Base-by-base conservation (phyloP, 2,888 invertebrate genomes). In the Cryptus viduatorius region DNA sequence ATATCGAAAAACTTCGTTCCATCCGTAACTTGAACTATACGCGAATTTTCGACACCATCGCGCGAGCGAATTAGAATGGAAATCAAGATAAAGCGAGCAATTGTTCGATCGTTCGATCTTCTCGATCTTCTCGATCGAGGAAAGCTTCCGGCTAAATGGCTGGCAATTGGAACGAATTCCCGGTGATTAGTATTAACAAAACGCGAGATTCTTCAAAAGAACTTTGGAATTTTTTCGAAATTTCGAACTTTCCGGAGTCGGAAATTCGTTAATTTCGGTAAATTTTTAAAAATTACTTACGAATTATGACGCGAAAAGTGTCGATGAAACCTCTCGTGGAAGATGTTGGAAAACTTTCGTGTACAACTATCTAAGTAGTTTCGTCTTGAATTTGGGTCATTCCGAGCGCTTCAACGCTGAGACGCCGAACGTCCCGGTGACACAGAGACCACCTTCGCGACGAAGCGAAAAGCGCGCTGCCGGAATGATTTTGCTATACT, bases 401-500 rank as follows among this genome's bases (percentile, higher is more conserved):
- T 73, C 72, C 53, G 42, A 48, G 56, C 29, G 64, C 61, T 73
- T 59, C 59, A 7, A 12, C 10, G 53, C 46, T 50, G 56, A 67
- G 72, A 81, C 73, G 76, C 68, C 73, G 42, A 81, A 80, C 72
- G 78, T 84, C 31, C 42, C 48, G 73, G 73, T 75, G 80, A 68
- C 69, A 69, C 44, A 16, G 19, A n/a, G 50, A 56, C 44, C 59
- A 76, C 44, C 56, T 67, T 37, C 65, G 37, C 69, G 75, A 29
- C 29, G 65, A 19, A 69, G 73, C 19, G 65, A 77, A 75, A 64
- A 65, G 53, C 64, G 29, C 7, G 79, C 68, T 78, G 73, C 73
- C 29, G 48, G 19, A 37, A 31, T 59, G 77, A 46, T 61, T 48
- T 64, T 50, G 37, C 42, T 78, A 79, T 75, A 82, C 78, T 75